A percentile compares a stretch with the other conserved stretches of the same genome.
Conservation (phyloP, 2,888 invertebrate species). For the Ferdinandea cuprea region DNA sequence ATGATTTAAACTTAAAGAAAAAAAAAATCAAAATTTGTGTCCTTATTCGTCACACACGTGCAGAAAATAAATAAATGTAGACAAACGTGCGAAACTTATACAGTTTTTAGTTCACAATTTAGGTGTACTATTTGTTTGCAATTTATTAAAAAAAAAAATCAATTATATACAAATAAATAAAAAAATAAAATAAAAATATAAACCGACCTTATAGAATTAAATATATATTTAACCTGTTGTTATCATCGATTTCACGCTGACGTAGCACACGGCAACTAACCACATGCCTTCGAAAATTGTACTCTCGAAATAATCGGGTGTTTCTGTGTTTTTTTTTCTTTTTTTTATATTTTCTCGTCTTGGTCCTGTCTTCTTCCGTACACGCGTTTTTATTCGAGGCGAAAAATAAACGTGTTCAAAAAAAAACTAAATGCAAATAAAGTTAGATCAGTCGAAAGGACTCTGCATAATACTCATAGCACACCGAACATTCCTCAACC, state of each 20-base stretch:
- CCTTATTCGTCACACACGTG: background rate
- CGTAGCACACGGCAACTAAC: conserved; percentile 48
- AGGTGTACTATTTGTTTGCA: conserved; percentile 62
- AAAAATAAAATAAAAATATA: background rate
- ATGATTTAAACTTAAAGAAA: background rate
- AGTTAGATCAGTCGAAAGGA: no score
- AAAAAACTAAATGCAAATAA: no score
- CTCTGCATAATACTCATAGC: no score
- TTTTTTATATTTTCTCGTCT: no score
- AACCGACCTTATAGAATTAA: conserved; percentile 33
- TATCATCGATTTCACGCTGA: conserved; percentile 58
- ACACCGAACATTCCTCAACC: no score
- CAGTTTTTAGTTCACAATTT: conserved; percentile 50
- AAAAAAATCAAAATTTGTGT: background rate
- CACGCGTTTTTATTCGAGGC: no score
- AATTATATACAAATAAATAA: conserved; percentile 13
- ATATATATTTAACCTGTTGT: conserved; percentile 68
- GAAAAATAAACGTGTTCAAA: no score
- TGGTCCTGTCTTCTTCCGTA: background rate
- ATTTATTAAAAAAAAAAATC: conserved; percentile 25
- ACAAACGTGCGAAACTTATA: conserved; percentile 6
- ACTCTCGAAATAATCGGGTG: conserved; percentile 6
- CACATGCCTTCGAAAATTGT: conserved; percentile 11
- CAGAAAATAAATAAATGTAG: conserved; percentile 27
- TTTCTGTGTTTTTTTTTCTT: conserved; percentile 12